These are phyloP conservation scores for Chrysotoxum bicinctum DNA, from an alignment of 2,888 invertebrate genomes.

Conservation along the genomic window DNA sequence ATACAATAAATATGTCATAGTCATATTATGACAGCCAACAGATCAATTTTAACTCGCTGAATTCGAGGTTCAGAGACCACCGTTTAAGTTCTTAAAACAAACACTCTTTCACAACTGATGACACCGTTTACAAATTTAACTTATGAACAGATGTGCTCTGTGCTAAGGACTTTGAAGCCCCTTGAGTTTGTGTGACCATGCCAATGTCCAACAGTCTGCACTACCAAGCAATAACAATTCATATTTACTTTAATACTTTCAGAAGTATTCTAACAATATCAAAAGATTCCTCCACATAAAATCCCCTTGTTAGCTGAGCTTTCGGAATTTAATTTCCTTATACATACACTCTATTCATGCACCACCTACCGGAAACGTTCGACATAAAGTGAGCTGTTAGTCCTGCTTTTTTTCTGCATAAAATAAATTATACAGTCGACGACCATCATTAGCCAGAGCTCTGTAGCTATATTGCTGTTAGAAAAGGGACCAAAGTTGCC, in stretches of 20 bases:
- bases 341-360: constrained; percentile 7
- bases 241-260: constrained; percentile 11
- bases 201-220: not conserved
- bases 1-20: too few relatives aligned
- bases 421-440: constrained; percentile 29
- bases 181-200: too few relatives aligned
- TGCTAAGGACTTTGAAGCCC: too few relatives aligned
- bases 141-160: too few relatives aligned
- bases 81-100: too few relatives aligned
- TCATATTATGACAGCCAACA: too few relatives aligned
- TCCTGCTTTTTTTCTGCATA: not conserved
- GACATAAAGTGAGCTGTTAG: constrained; percentile 26
- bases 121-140: too few relatives aligned
- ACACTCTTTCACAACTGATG: too few relatives aligned
- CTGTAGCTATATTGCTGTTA: not conserved
- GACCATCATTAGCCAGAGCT: constrained; percentile 19
- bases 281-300: not conserved
- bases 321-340: constrained; percentile 22
- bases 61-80: too few relatives aligned
- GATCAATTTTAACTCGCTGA: too few relatives aligned
- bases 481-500: not conserved
- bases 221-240: not conserved
- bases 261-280: not conserved
- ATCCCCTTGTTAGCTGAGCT: constrained; percentile 13
- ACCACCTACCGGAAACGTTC: constrained; percentile 28